A percentile compares a stretch with the other conserved stretches of the same genome.
Conservation (phyloP, 2,888 invertebrate genomes). For the Coenonympha arcania region DNA sequence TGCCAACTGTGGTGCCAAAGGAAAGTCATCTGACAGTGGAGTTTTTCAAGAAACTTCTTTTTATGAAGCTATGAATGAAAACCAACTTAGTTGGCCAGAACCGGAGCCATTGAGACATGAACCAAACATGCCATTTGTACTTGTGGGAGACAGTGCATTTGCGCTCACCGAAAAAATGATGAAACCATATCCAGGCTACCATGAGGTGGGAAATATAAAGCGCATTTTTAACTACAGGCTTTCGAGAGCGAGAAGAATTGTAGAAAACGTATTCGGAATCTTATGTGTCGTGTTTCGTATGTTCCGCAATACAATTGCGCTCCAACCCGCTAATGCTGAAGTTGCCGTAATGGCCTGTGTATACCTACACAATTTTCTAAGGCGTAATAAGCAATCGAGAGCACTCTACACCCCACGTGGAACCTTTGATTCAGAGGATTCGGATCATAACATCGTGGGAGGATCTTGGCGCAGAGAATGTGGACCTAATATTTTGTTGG, state of each 20-base stretch:
- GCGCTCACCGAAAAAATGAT: constrained; percentile 17
- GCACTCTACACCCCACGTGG: constrained; percentile 19
- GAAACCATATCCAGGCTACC: constrained; percentile 31
- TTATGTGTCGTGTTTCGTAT: constrained; percentile 33
- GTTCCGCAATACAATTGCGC: constrained; percentile 29
- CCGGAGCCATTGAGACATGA: neutral
- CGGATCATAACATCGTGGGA: constrained; percentile 7
- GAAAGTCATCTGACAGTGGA: neutral
- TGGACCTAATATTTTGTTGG: constrained; percentile 22
- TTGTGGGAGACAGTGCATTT: neutral
- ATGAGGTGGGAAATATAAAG: constrained; percentile 29
- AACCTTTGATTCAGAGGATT: constrained; percentile 7
- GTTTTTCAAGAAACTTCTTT: neutral
- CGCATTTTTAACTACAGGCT: constrained; percentile 31
- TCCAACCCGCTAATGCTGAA: constrained; percentile 30
- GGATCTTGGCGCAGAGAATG: constrained; percentile 27
- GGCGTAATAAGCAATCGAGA: constrained; percentile 17
- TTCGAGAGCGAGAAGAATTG: constrained; percentile 30
- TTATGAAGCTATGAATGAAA: neutral
- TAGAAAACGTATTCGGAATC: neutral
- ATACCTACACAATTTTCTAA: constrained; percentile 21
- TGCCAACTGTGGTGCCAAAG: neutral
- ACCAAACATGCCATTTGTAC: neutral
- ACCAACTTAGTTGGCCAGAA: neutral
- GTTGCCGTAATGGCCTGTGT: constrained; percentile 30